Conservation (phyloP, 2,113 vertebrate genomes). For the Zosterops lateralis region DNA sequence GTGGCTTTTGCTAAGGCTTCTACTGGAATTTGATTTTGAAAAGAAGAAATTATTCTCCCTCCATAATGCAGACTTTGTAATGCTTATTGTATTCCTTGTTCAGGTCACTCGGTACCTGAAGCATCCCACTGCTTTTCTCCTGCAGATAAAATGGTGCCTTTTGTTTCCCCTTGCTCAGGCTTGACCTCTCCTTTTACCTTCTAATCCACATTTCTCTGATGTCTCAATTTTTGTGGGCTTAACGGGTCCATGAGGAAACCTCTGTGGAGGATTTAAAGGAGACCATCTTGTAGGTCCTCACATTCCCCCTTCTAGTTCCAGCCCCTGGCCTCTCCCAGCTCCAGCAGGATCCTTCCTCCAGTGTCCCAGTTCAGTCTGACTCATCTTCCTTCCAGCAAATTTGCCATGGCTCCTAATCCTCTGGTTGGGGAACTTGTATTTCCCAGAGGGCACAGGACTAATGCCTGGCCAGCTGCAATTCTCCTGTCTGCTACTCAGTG, state of each 20-base stretch:
- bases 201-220: neutral
- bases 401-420: neutral
- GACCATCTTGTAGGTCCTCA: neutral
- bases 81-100: neutral
- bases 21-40: constrained; percentile 38
- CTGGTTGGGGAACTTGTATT: neutral
- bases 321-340: neutral
- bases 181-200: neutral
- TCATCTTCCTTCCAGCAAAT: neutral
- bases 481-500: neutral
- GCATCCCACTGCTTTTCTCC: neutral
- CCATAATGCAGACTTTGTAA: neutral
- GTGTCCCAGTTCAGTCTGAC: neutral
- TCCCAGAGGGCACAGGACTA: neutral
- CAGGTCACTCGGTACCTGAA: neutral
- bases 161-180: neutral
- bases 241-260: neutral
- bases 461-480: neutral
- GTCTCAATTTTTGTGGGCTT: neutral
- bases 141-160: neutral
- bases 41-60: constrained; percentile 29
- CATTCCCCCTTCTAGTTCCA: neutral
- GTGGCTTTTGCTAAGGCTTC: constrained; percentile 19
- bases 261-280: constrained; percentile 1
- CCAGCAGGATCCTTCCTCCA: neutral